These are phyloP conservation scores for Martes martes DNA, from an alignment of 2,113 vertebrate genomes.

Conservation along the genomic window DNA sequence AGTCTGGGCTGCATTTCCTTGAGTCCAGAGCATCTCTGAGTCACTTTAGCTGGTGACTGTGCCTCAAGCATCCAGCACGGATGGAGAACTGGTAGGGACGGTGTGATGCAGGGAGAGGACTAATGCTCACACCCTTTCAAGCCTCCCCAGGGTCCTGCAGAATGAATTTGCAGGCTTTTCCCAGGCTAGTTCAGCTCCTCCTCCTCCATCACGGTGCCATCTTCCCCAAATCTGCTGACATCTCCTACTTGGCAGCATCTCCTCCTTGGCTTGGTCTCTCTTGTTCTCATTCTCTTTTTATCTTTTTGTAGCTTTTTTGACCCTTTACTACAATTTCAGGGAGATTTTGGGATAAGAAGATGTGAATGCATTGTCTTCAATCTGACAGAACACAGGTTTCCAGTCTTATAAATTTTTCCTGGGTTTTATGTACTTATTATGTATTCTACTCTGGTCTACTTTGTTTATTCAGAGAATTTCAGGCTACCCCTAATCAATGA, in stretches of 20 bases:
- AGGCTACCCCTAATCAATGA: not conserved
- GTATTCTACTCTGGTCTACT: not conserved
- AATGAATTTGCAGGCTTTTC: not conserved
- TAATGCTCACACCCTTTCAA: no score
- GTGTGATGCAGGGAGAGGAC: not conserved
- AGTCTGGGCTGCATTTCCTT: not conserved
- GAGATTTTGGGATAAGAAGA: not conserved
- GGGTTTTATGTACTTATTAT: not conserved
- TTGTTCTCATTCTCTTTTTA: not conserved
- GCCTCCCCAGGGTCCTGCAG: not conserved
- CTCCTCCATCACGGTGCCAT: not conserved
- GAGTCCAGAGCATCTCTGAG: not conserved
- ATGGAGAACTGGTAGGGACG: not conserved
- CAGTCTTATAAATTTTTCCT: not conserved
- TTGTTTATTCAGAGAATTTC: not conserved
- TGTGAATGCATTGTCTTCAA: not conserved
- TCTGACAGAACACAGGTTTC: not conserved
- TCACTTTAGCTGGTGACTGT: not conserved
- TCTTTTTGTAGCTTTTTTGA: not conserved
- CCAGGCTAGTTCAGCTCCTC: accelerated
- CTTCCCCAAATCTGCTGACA: not conserved
- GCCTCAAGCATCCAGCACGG: not conserved
- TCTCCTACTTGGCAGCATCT: not conserved
- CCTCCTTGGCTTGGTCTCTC: not conserved
- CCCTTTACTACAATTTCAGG: not conserved